A percentile compares a stretch with the other conserved stretches of the same genome.
These are phyloP conservation scores for Latrodectus elegans DNA, from an alignment of 2,888 invertebrate species.

Conservation along the genomic window DNA sequence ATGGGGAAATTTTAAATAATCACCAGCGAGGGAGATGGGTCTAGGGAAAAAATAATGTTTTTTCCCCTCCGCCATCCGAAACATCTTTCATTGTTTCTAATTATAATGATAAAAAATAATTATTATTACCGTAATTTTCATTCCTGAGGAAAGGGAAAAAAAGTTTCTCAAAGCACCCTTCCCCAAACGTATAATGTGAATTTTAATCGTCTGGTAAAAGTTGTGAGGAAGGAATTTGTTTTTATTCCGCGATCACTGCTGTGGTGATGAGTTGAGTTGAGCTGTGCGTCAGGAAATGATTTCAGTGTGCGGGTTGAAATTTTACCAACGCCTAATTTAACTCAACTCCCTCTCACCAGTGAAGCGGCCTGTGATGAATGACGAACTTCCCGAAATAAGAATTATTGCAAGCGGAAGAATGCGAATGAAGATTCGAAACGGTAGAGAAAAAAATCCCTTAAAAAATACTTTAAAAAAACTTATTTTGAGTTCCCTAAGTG, in stretches of 20 bases:
- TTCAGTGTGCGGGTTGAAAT: conserved; percentile 52
- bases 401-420: conserved; percentile 63
- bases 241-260: conserved; percentile 39
- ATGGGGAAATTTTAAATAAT: conserved; percentile 41
- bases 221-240: conserved; percentile 25
- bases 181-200: conserved; percentile 54
- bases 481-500: conserved; percentile 37
- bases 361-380: conserved; percentile 60
- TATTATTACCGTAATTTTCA: conserved; percentile 69
- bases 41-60: conserved; percentile 32
- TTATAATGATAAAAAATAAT: conserved; percentile 69
- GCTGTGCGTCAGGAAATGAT: conserved; percentile 39
- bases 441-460: neutral
- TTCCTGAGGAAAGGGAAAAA: conserved; percentile 30
- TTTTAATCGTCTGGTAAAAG: conserved; percentile 68
- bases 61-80: neutral
- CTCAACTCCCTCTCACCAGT: conserved; percentile 43
- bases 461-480: neutral
- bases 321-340: conserved; percentile 69
- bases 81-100: conserved; percentile 65
- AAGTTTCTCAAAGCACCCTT: conserved; percentile 28
- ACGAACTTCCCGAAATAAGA: conserved; percentile 53
- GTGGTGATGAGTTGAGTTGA: conserved; percentile 39
- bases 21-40: conserved; percentile 32
- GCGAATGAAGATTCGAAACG: conserved; percentile 21